These are phyloP conservation scores for Pocillopora meandrina DNA, from an alignment of 92 coral and sea anemone genomes.

Conservation along the genomic window DNA sequence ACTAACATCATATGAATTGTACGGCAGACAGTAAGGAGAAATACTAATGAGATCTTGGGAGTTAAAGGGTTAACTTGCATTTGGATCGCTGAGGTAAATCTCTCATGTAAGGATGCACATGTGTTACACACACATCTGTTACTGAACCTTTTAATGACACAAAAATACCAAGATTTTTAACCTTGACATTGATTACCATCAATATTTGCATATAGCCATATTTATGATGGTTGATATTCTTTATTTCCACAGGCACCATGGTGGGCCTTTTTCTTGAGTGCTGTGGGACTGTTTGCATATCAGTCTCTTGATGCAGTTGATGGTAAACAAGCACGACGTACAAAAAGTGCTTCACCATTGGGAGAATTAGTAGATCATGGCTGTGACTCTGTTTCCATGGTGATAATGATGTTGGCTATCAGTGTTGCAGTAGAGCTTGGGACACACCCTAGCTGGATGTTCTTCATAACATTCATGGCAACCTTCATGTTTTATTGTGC, in stretches of 20 bases:
- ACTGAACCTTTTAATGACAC: too few species aligned
- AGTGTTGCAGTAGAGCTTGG: conserved; percentile 81
- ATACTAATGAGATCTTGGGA: too few species aligned
- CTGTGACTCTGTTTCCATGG: conserved; percentile 92
- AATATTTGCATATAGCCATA: neutral
- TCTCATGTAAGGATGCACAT: too few species aligned
- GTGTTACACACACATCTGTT: too few species aligned
- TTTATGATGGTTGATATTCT: neutral
- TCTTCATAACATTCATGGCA: conserved; percentile 63
- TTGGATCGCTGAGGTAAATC: too few species aligned
- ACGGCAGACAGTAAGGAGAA: too few species aligned
- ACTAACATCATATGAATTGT: too few species aligned
- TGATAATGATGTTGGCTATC: conserved; percentile 59
- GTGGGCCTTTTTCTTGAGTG: conserved; percentile 73
- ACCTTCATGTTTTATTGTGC: conserved; percentile 81
- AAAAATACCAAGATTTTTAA: too few species aligned
- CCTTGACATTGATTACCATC: too few species aligned
- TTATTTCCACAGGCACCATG: conserved; percentile 70
- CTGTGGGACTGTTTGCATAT: conserved; percentile 79
- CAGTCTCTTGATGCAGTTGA: conserved; percentile 97
- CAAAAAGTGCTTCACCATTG: conserved; percentile 83
- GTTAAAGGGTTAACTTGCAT: too few species aligned
- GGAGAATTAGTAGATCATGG: conserved; percentile 99
- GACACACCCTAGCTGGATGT: conserved; percentile 86
- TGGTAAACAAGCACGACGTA: conserved; percentile 98